These are phyloP conservation scores for Nothura maculosa DNA, from an alignment of 2,797 vertebrate species.

Conservation along the genomic window DNA sequence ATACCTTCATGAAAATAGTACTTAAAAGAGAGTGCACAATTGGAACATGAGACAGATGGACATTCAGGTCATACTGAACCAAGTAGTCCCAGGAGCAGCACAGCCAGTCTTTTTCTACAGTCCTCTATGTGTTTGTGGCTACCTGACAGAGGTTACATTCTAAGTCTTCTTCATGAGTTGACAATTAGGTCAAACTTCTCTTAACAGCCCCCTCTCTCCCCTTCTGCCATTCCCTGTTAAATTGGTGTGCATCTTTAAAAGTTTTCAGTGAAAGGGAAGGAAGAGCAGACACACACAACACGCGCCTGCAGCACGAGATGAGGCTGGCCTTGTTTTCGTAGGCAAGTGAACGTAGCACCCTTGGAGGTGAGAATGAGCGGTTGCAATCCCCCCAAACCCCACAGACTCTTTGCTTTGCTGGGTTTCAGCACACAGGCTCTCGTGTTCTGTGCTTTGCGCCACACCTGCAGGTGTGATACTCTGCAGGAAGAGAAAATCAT, in stretches of 20 bases:
- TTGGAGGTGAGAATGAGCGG: not conserved
- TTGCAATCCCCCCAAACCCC: not conserved
- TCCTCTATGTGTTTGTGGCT: not conserved
- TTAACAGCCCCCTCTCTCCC: not conserved
- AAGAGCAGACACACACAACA: not conserved
- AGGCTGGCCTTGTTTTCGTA: not conserved
- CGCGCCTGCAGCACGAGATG: not conserved
- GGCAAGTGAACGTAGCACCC: not conserved
- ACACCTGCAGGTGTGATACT: constrained; percentile 13
- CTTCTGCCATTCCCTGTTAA: not conserved
- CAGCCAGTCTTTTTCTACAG: not conserved
- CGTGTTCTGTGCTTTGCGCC: not conserved
- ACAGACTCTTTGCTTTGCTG: not conserved
- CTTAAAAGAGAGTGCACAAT: not conserved
- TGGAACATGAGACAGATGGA: not conserved
- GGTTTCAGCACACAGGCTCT: not conserved
- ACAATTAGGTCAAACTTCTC: not conserved
- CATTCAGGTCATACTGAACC: not conserved
- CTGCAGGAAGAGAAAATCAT: constrained; percentile 37
- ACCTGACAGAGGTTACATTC: not conserved
- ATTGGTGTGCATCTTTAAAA: not conserved
- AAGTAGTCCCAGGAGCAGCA: not conserved
- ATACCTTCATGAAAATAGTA: not conserved
- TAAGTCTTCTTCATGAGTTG: not conserved
- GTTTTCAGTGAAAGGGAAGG: not conserved